Percentiles rank a stretch among this genome's conserved stretches.
These are phyloP conservation scores for Germaria angustata DNA, from an alignment of 2,888 invertebrate genomes.

Conservation along the genomic window DNA sequence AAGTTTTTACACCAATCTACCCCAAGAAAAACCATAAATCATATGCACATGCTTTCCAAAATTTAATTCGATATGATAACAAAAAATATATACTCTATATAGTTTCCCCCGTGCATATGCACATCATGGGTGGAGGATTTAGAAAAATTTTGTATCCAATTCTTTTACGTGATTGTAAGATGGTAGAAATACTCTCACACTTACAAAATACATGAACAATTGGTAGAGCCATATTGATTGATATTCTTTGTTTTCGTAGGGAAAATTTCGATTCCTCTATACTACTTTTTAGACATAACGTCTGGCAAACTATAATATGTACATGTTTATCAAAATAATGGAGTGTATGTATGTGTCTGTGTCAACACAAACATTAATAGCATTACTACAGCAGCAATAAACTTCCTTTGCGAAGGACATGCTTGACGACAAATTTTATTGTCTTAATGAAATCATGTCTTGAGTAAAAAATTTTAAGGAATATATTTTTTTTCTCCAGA, in stretches of 20 bases:
- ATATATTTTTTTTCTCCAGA: too few species aligned
- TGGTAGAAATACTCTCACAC: background rate
- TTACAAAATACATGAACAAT: background rate
- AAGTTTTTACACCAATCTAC: too few species aligned
- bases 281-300: slow-evolving; percentile 24
- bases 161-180: background rate
- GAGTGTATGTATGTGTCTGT: background rate
- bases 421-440: slow-evolving; percentile 44
- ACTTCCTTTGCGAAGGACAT: slow-evolving; percentile 55
- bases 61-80: background rate
- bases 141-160: too few species aligned
- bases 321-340: too few species aligned
- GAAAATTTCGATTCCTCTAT: background rate
- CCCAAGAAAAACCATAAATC: background rate
- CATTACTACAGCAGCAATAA: background rate
- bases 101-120: too few species aligned
- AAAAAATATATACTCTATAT: background rate
- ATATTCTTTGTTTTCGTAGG: background rate
- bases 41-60: background rate
- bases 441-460: background rate
- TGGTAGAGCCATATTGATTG: background rate
- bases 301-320: background rate
- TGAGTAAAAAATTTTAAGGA: too few species aligned
- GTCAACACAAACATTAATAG: background rate
- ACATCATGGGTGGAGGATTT: too few species aligned